Evolutionary conservation across 2,888 invertebrate genomes (phyloP).

Genomic region (Caradrina kadenii): DNA sequence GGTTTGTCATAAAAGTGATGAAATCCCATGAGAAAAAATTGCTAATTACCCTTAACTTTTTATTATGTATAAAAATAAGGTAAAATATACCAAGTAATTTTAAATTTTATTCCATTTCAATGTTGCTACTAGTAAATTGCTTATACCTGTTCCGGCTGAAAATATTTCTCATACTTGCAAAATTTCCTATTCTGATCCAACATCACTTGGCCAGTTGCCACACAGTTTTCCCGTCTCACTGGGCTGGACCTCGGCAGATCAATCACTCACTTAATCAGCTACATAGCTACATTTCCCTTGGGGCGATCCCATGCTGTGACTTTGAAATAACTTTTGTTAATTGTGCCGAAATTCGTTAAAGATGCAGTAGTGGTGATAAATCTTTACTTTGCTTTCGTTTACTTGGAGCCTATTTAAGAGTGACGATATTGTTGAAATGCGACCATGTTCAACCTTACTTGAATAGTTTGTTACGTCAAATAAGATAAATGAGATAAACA

Average conservation of each 20-base stretch:
- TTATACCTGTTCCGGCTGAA: conserved; percentile 21
- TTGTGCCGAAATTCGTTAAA: conserved; percentile 30
- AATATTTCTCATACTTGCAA: conserved; percentile 27
- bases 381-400: not conserved
- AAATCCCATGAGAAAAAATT: too few relatives aligned
- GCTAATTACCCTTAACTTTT: too few relatives aligned
- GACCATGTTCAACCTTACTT: too few relatives aligned
- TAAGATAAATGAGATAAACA: too few relatives aligned
- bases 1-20: too few relatives aligned
- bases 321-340: conserved; percentile 45
- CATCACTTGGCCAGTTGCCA: conserved; percentile 48
- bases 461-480: too few relatives aligned
- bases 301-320: conserved; percentile 29
- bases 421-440: too few relatives aligned
- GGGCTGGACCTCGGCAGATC: conserved; percentile 35
- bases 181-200: conserved; percentile 26
- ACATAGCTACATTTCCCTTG: conserved; percentile 49
- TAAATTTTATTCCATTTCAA: conserved; percentile 2
- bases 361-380: conserved; percentile 9
- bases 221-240: conserved; percentile 39
- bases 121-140: conserved; percentile 2
- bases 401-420: not conserved
- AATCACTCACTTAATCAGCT: conserved; percentile 57
- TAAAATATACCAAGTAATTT: not conserved
- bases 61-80: too few relatives aligned